Base-by-base conservation (phyloP, 2,888 invertebrate species). In the Griposia aprilina region DNA sequence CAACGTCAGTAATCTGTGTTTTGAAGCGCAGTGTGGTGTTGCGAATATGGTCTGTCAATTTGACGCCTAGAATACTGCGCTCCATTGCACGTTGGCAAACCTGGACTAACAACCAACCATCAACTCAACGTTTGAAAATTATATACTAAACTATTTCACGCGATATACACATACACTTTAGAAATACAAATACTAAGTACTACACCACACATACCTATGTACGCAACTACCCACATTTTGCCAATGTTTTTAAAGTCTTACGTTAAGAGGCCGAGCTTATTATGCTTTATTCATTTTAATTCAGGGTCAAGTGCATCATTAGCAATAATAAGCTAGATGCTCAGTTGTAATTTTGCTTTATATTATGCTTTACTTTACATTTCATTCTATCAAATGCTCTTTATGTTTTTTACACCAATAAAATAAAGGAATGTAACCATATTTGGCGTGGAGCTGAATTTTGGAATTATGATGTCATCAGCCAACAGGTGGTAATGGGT, bases 401-500 rank as follows among this genome's bases (percentile, higher is more conserved):
- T 62, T 26, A 7, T 45, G 26, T 67, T 67, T 55, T 52, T 57
- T 59, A 63, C 15, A 65, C 4, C 13, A 77, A 69, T 59, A 26
- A 63, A 67, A 67, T 36, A 48, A 65, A 68, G 62, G 50, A 82
- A 50, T 76, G n/a, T 15, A 17, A 65, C 52, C 52, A 69, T 68
- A 60, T 67, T 82, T 62, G 48, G 67, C 26, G 26, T 36, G 52
- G 59, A 59, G 45, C n/a, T 30, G 41, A 59, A 69, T 59, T 83
- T 69, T 48, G 26, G 52, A 36, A 30, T 45, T 77, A 83, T 80
- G 80, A 83, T 83, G 80, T 80, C 80, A 80, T 78, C 80, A 52
- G 41, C 45, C 57, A 57, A 59, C 83, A 80, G 63, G 45, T 82
- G 68, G 36, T 83, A 63, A 68, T 0, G 36, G 30, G 48, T 41